A percentile compares a stretch with the other conserved stretches of the same genome.
Conservation (phyloP, 1,140 invertebrate genomes). For the Goniozus legneri region DNA sequence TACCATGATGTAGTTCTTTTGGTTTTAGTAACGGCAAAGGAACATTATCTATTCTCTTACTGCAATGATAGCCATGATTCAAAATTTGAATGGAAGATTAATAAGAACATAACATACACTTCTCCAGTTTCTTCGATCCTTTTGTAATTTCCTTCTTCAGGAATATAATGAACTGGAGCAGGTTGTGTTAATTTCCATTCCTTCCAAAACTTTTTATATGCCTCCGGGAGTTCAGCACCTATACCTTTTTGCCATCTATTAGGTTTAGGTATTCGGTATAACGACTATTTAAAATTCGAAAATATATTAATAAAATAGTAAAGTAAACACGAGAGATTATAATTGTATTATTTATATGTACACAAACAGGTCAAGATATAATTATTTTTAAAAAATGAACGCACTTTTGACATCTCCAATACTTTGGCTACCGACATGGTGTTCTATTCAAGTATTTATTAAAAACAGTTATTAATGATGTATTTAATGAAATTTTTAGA, state of each 20-base stretch:
- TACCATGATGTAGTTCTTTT: slow-evolving; percentile 75
- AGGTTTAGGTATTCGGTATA: slow-evolving; percentile 32
- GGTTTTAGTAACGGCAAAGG: slow-evolving; percentile 77
- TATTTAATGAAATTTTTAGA: too few species aligned
- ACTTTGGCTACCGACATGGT: too few species aligned
- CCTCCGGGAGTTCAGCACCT: slow-evolving; percentile 70
- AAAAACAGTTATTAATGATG: too few species aligned
- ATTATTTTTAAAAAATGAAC: too few species aligned
- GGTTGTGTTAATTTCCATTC: slow-evolving; percentile 77
- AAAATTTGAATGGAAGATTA: slow-evolving; percentile 18
- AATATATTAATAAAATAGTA: too few species aligned
- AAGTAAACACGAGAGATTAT: too few species aligned
- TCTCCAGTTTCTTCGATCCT: slow-evolving; percentile 69
- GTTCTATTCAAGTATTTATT: too few species aligned
- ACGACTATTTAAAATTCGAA: too few species aligned
- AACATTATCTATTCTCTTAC: slow-evolving; percentile 65
- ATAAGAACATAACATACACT: slow-evolving; percentile 54
- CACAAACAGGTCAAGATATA: too few species aligned
- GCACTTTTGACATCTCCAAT: too few species aligned
- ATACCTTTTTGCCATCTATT: slow-evolving; percentile 60
- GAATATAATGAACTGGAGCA: slow-evolving; percentile 81
- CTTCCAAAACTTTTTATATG: slow-evolving; percentile 83
- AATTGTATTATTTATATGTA: too few species aligned
- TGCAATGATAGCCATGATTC: not conserved
- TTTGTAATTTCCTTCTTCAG: slow-evolving; percentile 69